Evolutionary conservation across 2,113 vertebrate genomes (phyloP).

Genomic region (Ailuropoda melanoleuca): DNA sequence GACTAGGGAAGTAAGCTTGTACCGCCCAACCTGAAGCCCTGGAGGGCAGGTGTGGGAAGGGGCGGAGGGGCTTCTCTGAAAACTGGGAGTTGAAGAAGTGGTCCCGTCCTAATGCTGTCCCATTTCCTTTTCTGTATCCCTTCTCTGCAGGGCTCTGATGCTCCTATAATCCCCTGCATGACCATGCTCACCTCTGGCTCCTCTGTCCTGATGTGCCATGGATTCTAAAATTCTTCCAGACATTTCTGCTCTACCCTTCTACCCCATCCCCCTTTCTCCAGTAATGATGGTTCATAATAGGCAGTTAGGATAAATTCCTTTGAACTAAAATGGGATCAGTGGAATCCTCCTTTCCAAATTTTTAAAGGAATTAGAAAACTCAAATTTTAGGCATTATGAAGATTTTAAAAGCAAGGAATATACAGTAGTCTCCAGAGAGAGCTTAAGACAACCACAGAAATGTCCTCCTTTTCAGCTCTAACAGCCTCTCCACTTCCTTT

Average conservation of each 20-base stretch:
- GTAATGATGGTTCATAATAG: background rate
- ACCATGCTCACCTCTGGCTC: accelerated
- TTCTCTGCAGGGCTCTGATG: background rate
- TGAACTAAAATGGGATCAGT: background rate
- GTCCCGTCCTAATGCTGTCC: background rate
- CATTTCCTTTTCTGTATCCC: background rate
- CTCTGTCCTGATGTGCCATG: background rate
- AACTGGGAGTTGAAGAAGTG: background rate
- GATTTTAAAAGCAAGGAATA: background rate
- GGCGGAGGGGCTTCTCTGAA: background rate
- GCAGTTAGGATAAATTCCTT: background rate
- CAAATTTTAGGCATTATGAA: background rate
- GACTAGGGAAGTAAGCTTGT: background rate
- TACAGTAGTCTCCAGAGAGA: background rate
- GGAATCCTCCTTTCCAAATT: background rate
- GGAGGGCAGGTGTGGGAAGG: background rate
- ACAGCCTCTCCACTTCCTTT: background rate
- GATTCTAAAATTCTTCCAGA: background rate
- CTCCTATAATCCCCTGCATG: background rate
- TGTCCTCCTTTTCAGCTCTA: no score
- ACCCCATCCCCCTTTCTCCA: background rate
- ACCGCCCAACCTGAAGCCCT: background rate
- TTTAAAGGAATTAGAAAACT: background rate
- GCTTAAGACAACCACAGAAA: background rate
- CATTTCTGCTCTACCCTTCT: background rate